phyloP scores from a whole-genome alignment of 2,113 vertebrate species.

The Stigmatopora argus region DNA sequence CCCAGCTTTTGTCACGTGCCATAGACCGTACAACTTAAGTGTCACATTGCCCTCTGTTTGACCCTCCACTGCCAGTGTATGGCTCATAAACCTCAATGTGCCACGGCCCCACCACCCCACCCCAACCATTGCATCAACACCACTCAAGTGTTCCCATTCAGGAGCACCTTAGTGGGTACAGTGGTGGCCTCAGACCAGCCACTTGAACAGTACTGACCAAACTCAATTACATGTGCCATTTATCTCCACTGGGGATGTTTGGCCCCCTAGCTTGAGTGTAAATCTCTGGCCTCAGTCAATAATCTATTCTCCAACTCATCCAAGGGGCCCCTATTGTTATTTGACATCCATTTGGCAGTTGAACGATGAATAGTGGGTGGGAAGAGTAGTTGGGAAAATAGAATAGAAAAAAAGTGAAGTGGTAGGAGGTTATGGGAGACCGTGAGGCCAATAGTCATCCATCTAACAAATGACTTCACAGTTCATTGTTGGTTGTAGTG shows the following conservation, averaged over 20 bases:
- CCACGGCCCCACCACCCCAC: conserved; percentile 12
- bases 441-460: conserved; percentile 56
- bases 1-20: conserved; percentile 45
- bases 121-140: background rate
- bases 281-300: conserved; percentile 73
- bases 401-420: conserved; percentile 52
- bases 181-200: conserved; percentile 43
- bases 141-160: conserved; percentile 36
- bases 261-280: conserved; percentile 64
- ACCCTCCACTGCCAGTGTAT: conserved; percentile 53
- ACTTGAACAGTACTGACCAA: conserved; percentile 65
- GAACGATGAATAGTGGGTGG: conserved; percentile 41
- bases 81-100: conserved; percentile 59
- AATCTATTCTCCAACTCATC: conserved; percentile 67
- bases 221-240: conserved; percentile 72
- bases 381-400: conserved; percentile 15
- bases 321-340: conserved; percentile 64
- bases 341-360: conserved; percentile 60
- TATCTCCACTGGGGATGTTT: conserved; percentile 58
- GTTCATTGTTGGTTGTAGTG: conserved; percentile 62
- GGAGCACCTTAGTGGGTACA: conserved; percentile 40
- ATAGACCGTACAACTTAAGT: conserved; percentile 48
- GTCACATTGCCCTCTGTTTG: conserved; percentile 57
- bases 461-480: conserved; percentile 63
- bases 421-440: conserved; percentile 46